Conservation (phyloP, 2,113 vertebrate species). For the Carlito syrichta region DNA sequence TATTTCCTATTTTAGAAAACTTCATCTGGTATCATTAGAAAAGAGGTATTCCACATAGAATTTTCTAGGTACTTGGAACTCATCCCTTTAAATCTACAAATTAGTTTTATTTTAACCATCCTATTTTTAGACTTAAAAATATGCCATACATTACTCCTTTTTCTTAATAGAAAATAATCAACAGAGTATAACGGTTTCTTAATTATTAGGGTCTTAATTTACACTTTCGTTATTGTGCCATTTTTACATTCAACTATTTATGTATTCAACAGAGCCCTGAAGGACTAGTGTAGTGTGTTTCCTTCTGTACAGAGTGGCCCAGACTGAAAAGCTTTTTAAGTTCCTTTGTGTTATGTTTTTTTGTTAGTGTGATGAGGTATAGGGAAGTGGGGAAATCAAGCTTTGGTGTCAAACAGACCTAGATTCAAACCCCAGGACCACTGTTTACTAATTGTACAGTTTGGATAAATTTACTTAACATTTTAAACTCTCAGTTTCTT, state of each 20-base stretch:
- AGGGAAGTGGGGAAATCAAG: neutral
- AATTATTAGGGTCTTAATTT: neutral
- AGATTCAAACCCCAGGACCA: neutral
- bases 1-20: neutral
- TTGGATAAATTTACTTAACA: neutral
- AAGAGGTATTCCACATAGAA: neutral
- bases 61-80: neutral
- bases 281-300: neutral
- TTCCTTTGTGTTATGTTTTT: neutral
- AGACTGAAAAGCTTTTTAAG: neutral
- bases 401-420: neutral
- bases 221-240: neutral
- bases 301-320: neutral
- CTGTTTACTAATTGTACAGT: neutral
- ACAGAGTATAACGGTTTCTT: neutral
- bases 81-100: neutral
- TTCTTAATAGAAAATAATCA: conserved; percentile 24
- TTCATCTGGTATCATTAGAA: neutral
- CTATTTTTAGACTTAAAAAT: neutral
- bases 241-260: neutral
- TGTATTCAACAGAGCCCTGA: neutral
- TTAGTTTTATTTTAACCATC: conserved; percentile 2
- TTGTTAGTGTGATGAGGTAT: neutral
- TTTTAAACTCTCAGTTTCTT: neutral
- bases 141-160: neutral